Conservation (phyloP, 2,113 vertebrate species). For the Andinoacara biseriatus region DNA sequence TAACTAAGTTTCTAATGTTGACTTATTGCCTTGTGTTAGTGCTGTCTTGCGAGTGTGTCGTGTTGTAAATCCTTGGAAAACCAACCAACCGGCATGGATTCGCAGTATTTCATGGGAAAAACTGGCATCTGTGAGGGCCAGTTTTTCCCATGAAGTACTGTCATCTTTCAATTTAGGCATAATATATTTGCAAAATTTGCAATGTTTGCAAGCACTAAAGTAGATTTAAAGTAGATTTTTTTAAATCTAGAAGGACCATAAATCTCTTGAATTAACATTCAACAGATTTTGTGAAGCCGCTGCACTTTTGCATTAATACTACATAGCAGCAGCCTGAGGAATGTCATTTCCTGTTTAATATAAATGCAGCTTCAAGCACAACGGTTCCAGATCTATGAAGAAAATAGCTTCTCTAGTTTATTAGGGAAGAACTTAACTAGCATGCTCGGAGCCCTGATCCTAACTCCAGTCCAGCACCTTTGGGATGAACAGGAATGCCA, state of each 20-base stretch:
- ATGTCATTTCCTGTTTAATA: not conserved
- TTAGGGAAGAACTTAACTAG: not conserved
- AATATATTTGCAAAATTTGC: not conserved
- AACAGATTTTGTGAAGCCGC: not conserved
- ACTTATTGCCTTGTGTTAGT: too few species aligned
- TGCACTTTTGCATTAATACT: not conserved
- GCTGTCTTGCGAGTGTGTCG: not conserved
- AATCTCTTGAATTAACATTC: not conserved
- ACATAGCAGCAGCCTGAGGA: not conserved
- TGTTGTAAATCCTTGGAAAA: too few species aligned
- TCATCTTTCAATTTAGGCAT: not conserved
- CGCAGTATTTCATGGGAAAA: too few species aligned
- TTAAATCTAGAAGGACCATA: too few species aligned
- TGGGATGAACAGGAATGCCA: constrained; percentile 17
- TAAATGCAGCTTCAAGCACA: not conserved
- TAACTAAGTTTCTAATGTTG: not conserved
- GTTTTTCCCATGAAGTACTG: not conserved
- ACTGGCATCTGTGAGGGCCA: not conserved
- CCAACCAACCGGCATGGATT: too few species aligned
- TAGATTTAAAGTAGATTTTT: too few species aligned
- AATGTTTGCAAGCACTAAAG: not conserved
- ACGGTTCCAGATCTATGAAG: not conserved
- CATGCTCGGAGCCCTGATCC: not conserved
- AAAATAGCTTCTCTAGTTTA: not conserved
- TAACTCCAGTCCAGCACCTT: not conserved